These are phyloP conservation scores for Emydocephalus ijimae DNA, from an alignment of 2,113 vertebrate species.

Conservation along the genomic window DNA sequence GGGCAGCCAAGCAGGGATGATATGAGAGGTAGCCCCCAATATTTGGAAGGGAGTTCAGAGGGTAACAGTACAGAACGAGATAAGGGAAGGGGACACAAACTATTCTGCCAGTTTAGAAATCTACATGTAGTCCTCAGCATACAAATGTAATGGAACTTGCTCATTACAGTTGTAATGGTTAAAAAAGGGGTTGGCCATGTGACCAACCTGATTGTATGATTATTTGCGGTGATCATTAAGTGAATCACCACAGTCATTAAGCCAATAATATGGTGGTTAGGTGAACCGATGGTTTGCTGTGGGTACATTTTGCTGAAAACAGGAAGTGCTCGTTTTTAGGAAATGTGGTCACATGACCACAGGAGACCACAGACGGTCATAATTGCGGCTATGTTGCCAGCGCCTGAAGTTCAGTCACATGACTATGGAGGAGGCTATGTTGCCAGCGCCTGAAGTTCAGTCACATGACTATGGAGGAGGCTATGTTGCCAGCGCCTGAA, in stretches of 20 bases:
- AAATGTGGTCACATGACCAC: not conserved
- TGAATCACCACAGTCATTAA: not conserved
- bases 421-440: not conserved
- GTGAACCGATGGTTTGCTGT: not conserved
- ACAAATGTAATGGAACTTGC: not conserved
- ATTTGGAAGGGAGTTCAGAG: not conserved
- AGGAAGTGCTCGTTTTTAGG: not conserved
- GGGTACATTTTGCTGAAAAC: not conserved
- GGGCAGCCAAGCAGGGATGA: not conserved
- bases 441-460: too few relatives aligned
- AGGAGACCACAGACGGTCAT: not conserved
- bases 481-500: too few relatives aligned
- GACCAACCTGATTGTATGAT: not conserved
- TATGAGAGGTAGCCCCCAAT: not conserved
- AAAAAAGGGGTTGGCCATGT: not conserved
- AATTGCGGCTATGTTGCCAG: not conserved
- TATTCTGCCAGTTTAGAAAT: not conserved
- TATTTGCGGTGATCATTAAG: not conserved
- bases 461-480: not conserved
- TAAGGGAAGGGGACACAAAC: not conserved
- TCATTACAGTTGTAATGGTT: not conserved
- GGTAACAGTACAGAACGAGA: not conserved
- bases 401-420: not conserved
- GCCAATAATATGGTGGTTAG: not conserved
- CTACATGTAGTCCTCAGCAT: not conserved